These are phyloP conservation scores for Ommatoiulus sabulosus DNA, from an alignment of 2,888 invertebrate genomes.

Conservation along the genomic window DNA sequence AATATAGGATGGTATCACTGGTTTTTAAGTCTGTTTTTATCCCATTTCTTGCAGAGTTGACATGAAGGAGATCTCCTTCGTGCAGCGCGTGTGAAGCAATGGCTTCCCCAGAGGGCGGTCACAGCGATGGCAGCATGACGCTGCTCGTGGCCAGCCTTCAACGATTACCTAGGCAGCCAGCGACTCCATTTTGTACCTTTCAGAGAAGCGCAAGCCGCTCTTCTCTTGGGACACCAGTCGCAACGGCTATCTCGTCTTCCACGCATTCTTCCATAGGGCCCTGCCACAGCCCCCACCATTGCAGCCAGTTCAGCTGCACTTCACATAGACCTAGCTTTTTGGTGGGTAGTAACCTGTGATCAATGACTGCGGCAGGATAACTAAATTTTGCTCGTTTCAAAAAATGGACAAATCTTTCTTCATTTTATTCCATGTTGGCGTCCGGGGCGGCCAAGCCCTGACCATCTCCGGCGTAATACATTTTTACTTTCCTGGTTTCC, in stretches of 20 bases:
- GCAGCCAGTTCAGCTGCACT: neutral
- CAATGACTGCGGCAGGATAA: neutral
- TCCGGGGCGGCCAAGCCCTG: neutral
- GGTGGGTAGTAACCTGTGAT: neutral
- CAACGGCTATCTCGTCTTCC: conserved; percentile 14
- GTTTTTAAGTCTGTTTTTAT: neutral
- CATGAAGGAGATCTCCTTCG: conserved; percentile 52
- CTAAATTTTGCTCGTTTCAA: neutral
- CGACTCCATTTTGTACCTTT: neutral
- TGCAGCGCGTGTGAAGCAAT: conserved; percentile 45
- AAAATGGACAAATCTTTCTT: neutral
- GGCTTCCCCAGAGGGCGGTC: neutral
- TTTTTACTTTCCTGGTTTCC: neutral
- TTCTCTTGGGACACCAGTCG: neutral
- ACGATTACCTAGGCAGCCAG: neutral
- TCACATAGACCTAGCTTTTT: neutral
- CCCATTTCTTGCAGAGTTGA: conserved; percentile 25
- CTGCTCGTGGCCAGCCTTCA: neutral
- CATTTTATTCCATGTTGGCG: neutral
- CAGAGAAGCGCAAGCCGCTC: neutral
- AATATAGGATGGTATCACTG: neutral
- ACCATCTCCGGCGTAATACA: neutral
- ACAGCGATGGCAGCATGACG: neutral
- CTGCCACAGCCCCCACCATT: neutral
- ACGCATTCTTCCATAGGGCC: neutral